phyloP scores from a whole-genome alignment of 2,113 vertebrate species.

The Astatotilapia flaviijosephi region DNA sequence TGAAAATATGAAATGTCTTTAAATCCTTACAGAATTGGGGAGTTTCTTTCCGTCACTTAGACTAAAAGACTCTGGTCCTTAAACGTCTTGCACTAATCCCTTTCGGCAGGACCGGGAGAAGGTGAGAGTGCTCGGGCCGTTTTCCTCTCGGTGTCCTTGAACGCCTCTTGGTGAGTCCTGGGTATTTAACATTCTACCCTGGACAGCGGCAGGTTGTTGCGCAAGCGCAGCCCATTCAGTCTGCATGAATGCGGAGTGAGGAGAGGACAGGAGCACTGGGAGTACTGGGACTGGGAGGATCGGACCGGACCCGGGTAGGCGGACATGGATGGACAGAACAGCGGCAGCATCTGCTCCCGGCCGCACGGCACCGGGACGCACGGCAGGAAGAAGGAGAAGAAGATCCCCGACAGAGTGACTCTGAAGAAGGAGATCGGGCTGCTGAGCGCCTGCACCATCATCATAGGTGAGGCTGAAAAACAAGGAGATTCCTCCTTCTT shows the following conservation, averaged over 20 bases:
- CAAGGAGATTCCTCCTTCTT: neutral
- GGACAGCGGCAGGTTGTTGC: constrained; percentile 65
- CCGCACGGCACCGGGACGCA: constrained; percentile 23
- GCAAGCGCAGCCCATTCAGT: constrained; percentile 71
- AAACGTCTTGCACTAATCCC: neutral
- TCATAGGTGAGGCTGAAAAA: constrained; percentile 76
- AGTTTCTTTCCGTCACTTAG: neutral
- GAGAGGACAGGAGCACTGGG: constrained; percentile 54
- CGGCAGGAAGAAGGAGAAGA: constrained; percentile 15
- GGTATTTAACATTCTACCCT: constrained; percentile 73
- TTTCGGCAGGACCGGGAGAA: neutral
- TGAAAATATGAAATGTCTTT: neutral
- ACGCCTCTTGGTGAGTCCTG: constrained; percentile 26
- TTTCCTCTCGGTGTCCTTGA: constrained; percentile 28
- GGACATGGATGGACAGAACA: constrained; percentile 73
- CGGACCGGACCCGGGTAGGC: constrained; percentile 34
- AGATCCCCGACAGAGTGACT: constrained; percentile 72
- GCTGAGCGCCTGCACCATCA: constrained; percentile 84
- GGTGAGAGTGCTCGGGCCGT: neutral
- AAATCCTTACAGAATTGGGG: neutral
- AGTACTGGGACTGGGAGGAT: constrained; percentile 19
- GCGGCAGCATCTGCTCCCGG: constrained; percentile 38
- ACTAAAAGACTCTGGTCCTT: neutral
- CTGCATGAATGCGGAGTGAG: constrained; percentile 61
- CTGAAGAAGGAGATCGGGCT: constrained; percentile 86